These are phyloP conservation scores for Hemitrygon akajei DNA, from an alignment of 2,797 vertebrate genomes.

Conservation along the genomic window DNA sequence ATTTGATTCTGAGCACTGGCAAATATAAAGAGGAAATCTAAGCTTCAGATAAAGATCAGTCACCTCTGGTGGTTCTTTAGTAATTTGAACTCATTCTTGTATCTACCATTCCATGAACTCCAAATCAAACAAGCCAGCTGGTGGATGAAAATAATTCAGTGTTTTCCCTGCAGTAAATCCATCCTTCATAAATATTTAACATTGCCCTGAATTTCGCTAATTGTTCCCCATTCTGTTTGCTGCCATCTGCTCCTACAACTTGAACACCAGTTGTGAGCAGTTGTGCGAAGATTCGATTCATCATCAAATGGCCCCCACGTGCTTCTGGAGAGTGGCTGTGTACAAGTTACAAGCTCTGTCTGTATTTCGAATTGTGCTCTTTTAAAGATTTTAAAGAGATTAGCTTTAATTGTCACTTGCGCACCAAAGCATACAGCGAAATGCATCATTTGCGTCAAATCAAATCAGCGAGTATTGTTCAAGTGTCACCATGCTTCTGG, in stretches of 20 bases:
- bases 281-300: not conserved
- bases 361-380: not conserved
- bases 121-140: not conserved
- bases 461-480: no score
- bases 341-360: not conserved
- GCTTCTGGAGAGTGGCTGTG: not conserved
- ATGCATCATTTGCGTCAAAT: no score
- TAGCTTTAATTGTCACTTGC: no score
- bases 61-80: not conserved
- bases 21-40: no score
- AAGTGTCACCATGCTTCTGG: no score
- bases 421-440: no score
- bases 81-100: not conserved
- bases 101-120: not conserved
- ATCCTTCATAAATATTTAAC: slow-evolving; percentile 30
- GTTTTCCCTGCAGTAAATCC: not conserved
- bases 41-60: not conserved
- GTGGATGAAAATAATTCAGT: not conserved
- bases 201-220: not conserved
- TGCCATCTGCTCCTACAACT: slow-evolving; percentile 13
- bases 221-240: not conserved
- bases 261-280: not conserved
- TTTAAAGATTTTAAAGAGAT: no score
- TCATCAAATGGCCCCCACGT: not conserved
- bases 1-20: not conserved